phyloP scores from a whole-genome alignment of 2,888 invertebrate species.

The Hecatera dysodea region DNA sequence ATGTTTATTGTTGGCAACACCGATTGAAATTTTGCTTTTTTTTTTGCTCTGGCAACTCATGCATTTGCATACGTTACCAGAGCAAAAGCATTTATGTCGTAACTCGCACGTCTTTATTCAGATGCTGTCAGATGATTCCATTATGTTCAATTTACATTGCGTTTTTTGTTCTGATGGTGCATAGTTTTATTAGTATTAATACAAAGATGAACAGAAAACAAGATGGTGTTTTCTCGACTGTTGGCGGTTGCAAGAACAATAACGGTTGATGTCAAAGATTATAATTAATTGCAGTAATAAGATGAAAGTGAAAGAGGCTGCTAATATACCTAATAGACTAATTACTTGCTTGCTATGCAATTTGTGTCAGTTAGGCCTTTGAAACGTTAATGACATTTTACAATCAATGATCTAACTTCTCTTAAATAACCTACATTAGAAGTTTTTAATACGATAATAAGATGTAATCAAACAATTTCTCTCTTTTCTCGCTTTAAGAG shows the following conservation, averaged over 20 bases:
- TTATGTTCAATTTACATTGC: constrained; percentile 38
- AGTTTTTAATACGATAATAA: neutral
- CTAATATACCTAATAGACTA: constrained; percentile 38
- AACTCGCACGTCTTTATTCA: constrained; percentile 36
- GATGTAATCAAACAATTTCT: too few species aligned
- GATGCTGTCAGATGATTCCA: constrained; percentile 29
- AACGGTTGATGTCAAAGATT: constrained; percentile 57
- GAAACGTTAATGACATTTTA: constrained; percentile 2
- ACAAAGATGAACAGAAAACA: constrained; percentile 28
- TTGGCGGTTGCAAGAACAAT: constrained; percentile 53
- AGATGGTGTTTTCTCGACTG: constrained; percentile 3
- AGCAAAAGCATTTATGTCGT: constrained; percentile 31
- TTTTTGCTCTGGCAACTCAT: constrained; percentile 61
- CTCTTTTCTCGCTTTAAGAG: too few species aligned
- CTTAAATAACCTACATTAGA: neutral
- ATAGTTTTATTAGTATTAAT: constrained; percentile 16
- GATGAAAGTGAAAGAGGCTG: constrained; percentile 56
- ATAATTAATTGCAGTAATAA: constrained; percentile 50
- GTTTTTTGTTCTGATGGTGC: constrained; percentile 17
- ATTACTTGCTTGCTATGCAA: constrained; percentile 44
- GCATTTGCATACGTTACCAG: constrained; percentile 58
- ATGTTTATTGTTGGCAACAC: constrained; percentile 67
- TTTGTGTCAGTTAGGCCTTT: constrained; percentile 27
- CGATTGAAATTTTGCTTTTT: constrained; percentile 50
- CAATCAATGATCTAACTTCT: constrained; percentile 2